phyloP scores from a whole-genome alignment of 2,888 invertebrate genomes.

The Polyommatus icarus region DNA sequence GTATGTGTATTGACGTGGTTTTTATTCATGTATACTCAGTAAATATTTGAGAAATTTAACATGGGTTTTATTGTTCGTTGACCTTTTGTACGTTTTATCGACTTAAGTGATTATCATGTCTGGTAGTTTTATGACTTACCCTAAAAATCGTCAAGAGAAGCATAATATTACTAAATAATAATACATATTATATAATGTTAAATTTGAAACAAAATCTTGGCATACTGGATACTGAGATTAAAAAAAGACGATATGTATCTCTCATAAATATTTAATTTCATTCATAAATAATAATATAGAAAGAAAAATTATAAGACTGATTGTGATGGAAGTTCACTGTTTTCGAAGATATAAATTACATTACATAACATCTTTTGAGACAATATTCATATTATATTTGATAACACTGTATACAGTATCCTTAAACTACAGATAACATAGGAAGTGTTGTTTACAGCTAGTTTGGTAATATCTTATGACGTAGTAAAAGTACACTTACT shows the following conservation, averaged over 20 bases:
- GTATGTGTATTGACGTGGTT: slow-evolving; percentile 73
- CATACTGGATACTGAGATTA: background rate
- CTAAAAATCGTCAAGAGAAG: background rate
- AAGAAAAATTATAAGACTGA: background rate
- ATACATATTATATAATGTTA: too few species aligned
- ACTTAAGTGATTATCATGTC: background rate
- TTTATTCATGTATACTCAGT: slow-evolving; percentile 73
- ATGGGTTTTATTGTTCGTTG: slow-evolving; percentile 45
- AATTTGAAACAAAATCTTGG: background rate
- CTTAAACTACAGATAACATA: background rate
- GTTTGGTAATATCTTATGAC: background rate
- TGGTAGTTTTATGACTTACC: background rate
- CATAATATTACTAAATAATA: background rate
- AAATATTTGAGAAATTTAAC: slow-evolving; percentile 56
- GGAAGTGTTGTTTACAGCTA: background rate
- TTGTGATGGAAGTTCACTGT: slow-evolving; percentile 9
- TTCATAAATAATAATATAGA: background rate
- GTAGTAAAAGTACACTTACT: background rate
- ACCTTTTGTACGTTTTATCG: background rate
- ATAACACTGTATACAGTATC: background rate
- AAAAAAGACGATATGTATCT: background rate
- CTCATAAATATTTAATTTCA: slow-evolving; percentile 12
- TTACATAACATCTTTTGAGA: background rate
- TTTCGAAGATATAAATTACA: background rate
- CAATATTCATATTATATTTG: background rate